Percentiles rank a stretch among this genome's conserved stretches.
phyloP scores from a whole-genome alignment of 2,113 vertebrate genomes.

The Myotis davidii region DNA sequence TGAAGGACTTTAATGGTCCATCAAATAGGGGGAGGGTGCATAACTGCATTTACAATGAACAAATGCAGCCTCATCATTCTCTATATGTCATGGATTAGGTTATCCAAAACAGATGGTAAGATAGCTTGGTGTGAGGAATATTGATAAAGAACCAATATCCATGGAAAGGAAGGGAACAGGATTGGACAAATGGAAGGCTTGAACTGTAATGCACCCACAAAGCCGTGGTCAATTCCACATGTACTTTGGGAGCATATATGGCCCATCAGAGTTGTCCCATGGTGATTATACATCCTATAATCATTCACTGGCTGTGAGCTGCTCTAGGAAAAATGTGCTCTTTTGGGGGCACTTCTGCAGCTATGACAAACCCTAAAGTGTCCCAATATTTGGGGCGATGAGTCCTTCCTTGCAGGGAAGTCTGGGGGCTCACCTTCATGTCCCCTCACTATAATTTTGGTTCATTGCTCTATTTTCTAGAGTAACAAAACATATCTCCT shows the following conservation, averaged over 20 bases:
- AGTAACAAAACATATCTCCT: not conserved
- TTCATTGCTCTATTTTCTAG: not conserved
- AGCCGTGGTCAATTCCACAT: not conserved
- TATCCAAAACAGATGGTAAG: not conserved
- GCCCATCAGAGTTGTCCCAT: not conserved
- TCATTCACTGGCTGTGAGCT: not conserved
- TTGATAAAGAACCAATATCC: not conserved
- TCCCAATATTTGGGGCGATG: not conserved
- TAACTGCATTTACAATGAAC: not conserved
- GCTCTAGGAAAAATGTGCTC: not conserved
- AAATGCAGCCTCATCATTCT: not conserved
- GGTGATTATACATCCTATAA: not conserved
- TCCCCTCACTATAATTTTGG: not conserved
- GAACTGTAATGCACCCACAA: not conserved
- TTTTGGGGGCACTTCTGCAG: not conserved
- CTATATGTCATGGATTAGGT: not conserved
- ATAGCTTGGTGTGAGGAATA: not conserved
- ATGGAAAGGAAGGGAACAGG: not conserved
- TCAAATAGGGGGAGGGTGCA: not conserved
- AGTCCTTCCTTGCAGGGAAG: not conserved
- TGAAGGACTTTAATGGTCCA: not conserved
- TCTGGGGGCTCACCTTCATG: not conserved
- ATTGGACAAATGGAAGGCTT: not conserved
- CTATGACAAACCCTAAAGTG: not conserved
- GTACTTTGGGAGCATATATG: not conserved